Percentiles rank a stretch among this genome's conserved stretches.
Evolutionary conservation across 2,888 invertebrate species (phyloP).

Genomic region (Meloe dianella): DNA sequence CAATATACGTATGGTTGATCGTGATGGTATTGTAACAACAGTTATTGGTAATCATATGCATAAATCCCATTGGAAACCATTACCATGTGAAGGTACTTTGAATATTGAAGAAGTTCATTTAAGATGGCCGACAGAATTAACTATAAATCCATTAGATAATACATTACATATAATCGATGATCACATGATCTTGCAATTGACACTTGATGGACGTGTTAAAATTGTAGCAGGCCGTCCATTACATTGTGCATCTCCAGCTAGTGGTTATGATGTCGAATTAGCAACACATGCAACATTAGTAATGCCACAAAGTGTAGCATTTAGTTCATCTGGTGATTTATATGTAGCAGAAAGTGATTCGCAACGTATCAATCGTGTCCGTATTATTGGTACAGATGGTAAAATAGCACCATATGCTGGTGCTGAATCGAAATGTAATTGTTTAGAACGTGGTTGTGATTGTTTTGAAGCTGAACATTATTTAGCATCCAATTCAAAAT

Average conservation of each 20-base stretch:
- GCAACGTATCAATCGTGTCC: slow-evolving; percentile 88
- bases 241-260: slow-evolving; percentile 86
- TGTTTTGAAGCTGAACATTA: slow-evolving; percentile 93
- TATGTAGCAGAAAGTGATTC: slow-evolving; percentile 97
- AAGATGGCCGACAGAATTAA: slow-evolving; percentile 94
- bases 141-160: slow-evolving; percentile 93
- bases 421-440: slow-evolving; percentile 92
- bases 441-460: slow-evolving; percentile 87
- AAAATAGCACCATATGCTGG: slow-evolving; percentile 93
- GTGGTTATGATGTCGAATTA: slow-evolving; percentile 82
- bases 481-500: slow-evolving; percentile 90
- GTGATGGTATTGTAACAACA: slow-evolving; percentile 90
- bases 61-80: slow-evolving; percentile 91
- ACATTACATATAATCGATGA: slow-evolving; percentile 95
- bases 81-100: slow-evolving; percentile 88
- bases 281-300: slow-evolving; percentile 91
- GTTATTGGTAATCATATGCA: slow-evolving; percentile 93
- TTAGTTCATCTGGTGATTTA: slow-evolving; percentile 89
- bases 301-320: slow-evolving; percentile 93
- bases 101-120: slow-evolving; percentile 93
- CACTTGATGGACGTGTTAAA: slow-evolving; percentile 87
- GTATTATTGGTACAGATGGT: slow-evolving; percentile 92
- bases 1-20: slow-evolving; percentile 88
- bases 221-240: slow-evolving; percentile 92
- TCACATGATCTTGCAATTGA: slow-evolving; percentile 92